Evolutionary conservation across 92 coral and sea anemone species (phyloP).

Genomic region (Zoanthus gigantus): DNA sequence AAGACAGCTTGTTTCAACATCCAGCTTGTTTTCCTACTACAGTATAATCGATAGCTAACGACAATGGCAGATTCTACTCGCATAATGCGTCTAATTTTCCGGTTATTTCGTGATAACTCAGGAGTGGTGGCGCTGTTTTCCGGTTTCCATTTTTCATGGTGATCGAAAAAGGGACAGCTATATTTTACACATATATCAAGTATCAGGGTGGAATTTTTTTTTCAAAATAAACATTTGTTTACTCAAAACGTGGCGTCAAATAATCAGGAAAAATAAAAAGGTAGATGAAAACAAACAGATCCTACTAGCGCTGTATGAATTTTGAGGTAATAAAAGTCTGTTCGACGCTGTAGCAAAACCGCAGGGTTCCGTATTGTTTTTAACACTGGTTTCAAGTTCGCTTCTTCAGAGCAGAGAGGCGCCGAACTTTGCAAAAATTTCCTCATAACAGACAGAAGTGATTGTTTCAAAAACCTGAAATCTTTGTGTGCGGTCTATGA

Average conservation of each 20-base stretch:
- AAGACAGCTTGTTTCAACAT: too few relatives aligned
- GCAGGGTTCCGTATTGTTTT: conserved; percentile 25
- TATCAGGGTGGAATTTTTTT: too few relatives aligned
- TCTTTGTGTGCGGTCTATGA: conserved; percentile 43
- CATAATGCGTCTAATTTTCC: too few relatives aligned
- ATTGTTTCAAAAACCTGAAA: conserved; percentile 13
- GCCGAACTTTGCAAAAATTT: neutral
- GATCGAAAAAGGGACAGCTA: too few relatives aligned
- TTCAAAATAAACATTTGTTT: neutral
- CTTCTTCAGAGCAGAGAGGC: conserved; percentile 20
- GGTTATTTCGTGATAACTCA: too few relatives aligned
- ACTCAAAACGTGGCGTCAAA: neutral
- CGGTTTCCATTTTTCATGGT: too few relatives aligned
- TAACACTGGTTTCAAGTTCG: conserved; percentile 30
- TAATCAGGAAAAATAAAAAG: neutral
- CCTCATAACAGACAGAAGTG: conserved; percentile 18
- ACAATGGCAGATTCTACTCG: too few relatives aligned
- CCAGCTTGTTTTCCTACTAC: too few relatives aligned
- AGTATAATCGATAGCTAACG: too few relatives aligned
- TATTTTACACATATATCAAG: too few relatives aligned
- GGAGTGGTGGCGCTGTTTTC: too few relatives aligned
- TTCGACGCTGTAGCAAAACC: conserved; percentile 23
- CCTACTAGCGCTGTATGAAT: too few relatives aligned
- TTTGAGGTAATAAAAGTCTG: neutral
- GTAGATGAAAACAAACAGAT: neutral